Evolutionary conservation across 1,140 invertebrate genomes (phyloP), one percentile per base, ranked within the genome.

Genomic region (Zaprionus tsacasi): DNA sequence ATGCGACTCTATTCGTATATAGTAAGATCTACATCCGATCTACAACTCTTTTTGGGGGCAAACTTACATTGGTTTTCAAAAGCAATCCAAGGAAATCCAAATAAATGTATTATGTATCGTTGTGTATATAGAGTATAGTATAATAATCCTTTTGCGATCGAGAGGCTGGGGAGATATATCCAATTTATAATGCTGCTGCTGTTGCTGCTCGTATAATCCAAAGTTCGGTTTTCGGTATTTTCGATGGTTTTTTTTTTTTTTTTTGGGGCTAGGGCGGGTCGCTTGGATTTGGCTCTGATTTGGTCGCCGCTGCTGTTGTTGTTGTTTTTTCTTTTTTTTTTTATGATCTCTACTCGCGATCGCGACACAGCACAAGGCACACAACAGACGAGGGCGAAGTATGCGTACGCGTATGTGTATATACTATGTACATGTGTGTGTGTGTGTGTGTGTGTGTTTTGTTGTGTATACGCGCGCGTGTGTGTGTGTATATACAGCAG

Each of bases 41-140:
- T 59, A 54, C 17, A 43, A 30, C 21, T 21, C 21, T 21, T 21
- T 10, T 10, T 13, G 33, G 35, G 25, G 10, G 40, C 30, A 2
- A 64, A 87, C 90, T 91, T 91, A 91, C 90, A 79, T 91, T 89
- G 82, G 78, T 86, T 91, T 86, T 86, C 79, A 91, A 91, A 91
- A 91, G 90, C 90, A 91, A 91, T 91, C 90, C 89, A 72, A 66
- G 21, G 40, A 21, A 74, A 74, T 50, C 52, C 54, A 45, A 57
- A 27, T 54, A 56, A 43, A 40, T 73, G 13, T 43, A 33, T 27
- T 17, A 45, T 33, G 15, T 11, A 40, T 54, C 38, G 52, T 33
- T 58, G 58, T 43, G 45, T 63, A 25, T 71, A 21, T 21, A 21
- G 21, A 1, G 2, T 21, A 30, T 30, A 30, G 27, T 30, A 30